A percentile compares a stretch with the other conserved stretches of the same genome.
Conservation (phyloP, 2,888 invertebrate species). For the Lutraria lutraria region DNA sequence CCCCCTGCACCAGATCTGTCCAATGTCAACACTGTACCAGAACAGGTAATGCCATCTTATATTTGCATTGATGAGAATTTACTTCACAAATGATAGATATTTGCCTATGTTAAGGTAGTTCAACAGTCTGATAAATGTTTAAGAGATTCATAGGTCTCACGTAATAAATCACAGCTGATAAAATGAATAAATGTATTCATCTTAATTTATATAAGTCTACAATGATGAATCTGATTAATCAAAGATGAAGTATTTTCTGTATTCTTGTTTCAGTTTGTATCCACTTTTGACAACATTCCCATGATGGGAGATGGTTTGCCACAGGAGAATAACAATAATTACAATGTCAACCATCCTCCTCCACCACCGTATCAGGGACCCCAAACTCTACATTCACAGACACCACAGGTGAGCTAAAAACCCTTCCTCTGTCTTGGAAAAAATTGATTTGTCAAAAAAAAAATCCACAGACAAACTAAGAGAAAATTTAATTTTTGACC, state of each 20-base stretch:
- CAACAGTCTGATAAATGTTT: too few species aligned
- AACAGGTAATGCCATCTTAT: slow-evolving; percentile 46
- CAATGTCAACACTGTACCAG: slow-evolving; percentile 32
- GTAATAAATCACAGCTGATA: too few species aligned
- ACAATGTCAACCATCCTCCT: slow-evolving; percentile 38
- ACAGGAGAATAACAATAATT: slow-evolving; percentile 57
- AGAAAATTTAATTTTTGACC: too few species aligned
- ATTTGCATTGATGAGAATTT: neutral
- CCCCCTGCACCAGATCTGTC: slow-evolving; percentile 44
- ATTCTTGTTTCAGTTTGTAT: slow-evolving; percentile 54
- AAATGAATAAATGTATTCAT: too few species aligned
- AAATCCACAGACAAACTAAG: too few species aligned
- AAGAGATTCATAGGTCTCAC: too few species aligned
- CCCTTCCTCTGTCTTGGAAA: neutral
- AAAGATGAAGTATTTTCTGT: neutral
- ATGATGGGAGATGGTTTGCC: slow-evolving; percentile 56
- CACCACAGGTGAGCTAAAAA: slow-evolving; percentile 47
- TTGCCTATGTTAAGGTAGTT: too few species aligned
- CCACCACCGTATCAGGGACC: slow-evolving; percentile 63
- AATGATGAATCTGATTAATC: too few species aligned
- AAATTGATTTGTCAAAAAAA: too few species aligned
- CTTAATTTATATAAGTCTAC: too few species aligned
- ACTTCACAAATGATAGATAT: too few species aligned
- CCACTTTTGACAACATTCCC: slow-evolving; percentile 61
- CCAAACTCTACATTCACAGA: slow-evolving; percentile 50